Evolutionary conservation across 2,113 vertebrate genomes (phyloP), one percentile per base, ranked within the genome.

Genomic region (Oplegnathus fasciatus): DNA sequence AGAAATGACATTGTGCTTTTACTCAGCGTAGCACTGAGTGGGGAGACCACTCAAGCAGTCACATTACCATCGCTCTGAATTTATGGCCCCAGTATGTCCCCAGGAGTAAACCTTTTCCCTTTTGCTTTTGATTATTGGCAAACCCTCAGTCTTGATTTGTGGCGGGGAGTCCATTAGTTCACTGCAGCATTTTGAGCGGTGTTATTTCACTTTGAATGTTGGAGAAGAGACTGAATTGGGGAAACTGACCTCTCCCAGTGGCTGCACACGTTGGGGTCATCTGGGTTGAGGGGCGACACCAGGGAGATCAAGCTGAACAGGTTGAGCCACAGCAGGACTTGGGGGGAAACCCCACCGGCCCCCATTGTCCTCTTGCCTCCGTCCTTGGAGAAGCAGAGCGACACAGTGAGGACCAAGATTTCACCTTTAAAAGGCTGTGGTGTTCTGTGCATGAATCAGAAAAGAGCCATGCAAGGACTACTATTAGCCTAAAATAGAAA

Each of bases 241-340:
- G 30, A 0, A 1, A 74, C 20, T 91, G 94, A 98, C 98, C 98
- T 99, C 94, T 99, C 98, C 98, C 98, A 99, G 92, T 98, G 97
- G 92, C 98, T 99, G 92, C 98, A 99, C 87, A 99, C 98, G 14
- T 99, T 99, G 73, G 98, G 97, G 93, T 99, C 98, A 46, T 99
- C 97, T 0, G 97, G 98, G 83, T 98, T 98, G 85, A 98, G 95
- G 28, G 95, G 46, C 40, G 91, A 44, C 52, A 88, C 96, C 76
- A 94, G 93, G 0, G 96, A 94, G 62, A 97, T 96, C 75, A 97
- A 87, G 61, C 79, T 61, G 65, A 86, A 75, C 62, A 96, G 77
- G 55, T 62, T 7, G 32, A 97, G 55, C 42, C 93, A 90, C 78
- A 92, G 92, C 11, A 92, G 74, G 82, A 89, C 86, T 75, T 73